Base-by-base conservation (phyloP, 2,888 invertebrate species). In the Drosophila phalerata region DNA sequence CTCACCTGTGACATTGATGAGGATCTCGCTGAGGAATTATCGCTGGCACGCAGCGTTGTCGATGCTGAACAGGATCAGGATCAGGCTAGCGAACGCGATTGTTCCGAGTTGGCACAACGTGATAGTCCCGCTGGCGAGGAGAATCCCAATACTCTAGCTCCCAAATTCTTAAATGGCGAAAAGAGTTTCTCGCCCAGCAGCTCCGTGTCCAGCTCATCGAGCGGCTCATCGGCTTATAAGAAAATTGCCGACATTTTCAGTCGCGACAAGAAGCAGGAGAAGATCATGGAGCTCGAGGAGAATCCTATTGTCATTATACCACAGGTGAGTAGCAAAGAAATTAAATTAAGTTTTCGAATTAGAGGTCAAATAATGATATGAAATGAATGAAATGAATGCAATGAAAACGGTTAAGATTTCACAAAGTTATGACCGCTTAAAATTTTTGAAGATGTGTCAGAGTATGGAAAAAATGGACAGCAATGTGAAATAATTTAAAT, bases 1-100 rank as follows among this genome's bases (percentile, higher is more conserved):
- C 93, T 98, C 52, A 98, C 97, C 1, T 97, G 97, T 90, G 96
- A 97, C 91, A 95, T 97, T 40, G 97, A 97, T 70, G 96, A 97
- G 49, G 94, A 94, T 48, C 69, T 85, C 1, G 84, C 47, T 13
- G 84, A 85, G 81, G 84, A 85, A 42, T 51, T 85, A 3, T 62
- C 81, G 32, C 48, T 81, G 8, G 53, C 67, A 5, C 78, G 87
- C 40, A 69, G 69, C 15, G 71, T 79, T n/a, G 73, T 51, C 40
- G 88, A 79, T 47, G 40, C 47, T 5, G 79, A 79, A 4, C 79
- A 82, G 65, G 83, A 83, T 13, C 71, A 52, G 58, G 83, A 83
- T 25, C 60, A 47, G 60, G 66, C 45, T 22, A 79, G 81, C 52
- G 83, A 82, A 1, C 75, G 85, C 0, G 83, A 76, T 19, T 86